Conservation (phyloP, 2,888 invertebrate species). For the Lasioglossum oenotherae region DNA sequence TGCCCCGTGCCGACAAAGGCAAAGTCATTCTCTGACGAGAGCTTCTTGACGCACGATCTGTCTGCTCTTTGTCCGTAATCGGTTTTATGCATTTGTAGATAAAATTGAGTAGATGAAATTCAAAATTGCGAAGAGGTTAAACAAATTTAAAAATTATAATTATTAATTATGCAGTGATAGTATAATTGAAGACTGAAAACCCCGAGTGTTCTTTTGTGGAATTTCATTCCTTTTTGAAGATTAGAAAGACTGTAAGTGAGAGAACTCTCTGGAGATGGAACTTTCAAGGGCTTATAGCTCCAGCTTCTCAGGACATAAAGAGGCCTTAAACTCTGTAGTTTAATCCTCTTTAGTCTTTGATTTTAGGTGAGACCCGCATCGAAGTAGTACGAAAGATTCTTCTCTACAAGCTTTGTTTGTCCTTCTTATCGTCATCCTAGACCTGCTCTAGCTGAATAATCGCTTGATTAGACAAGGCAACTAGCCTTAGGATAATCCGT, state of each 20-base stretch:
- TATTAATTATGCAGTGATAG: no score
- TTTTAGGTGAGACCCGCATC: not conserved
- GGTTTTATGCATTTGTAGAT: not conserved
- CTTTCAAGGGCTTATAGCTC: not conserved
- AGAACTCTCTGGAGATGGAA: not conserved
- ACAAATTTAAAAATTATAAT: no score
- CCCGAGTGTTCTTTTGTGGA: no score
- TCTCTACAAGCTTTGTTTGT: not conserved
- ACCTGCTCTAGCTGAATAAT: not conserved
- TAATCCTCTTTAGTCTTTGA: not conserved
- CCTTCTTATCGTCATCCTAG: not conserved
- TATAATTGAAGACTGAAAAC: no score
- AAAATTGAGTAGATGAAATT: no score
- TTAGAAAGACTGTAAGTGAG: not conserved
- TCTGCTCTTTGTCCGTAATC: not conserved
- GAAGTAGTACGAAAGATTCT: not conserved
- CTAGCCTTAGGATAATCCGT: not conserved
- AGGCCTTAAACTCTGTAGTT: not conserved
- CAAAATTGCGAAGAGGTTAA: no score
- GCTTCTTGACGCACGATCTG: not conserved
- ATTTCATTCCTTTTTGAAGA: not conserved
- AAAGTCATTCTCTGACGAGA: not conserved
- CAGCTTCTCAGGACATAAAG: not conserved
- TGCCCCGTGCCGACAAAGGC: not conserved
- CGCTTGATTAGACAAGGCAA: not conserved